Conservation (phyloP, 2,113 vertebrate species). For the Indri indri region DNA sequence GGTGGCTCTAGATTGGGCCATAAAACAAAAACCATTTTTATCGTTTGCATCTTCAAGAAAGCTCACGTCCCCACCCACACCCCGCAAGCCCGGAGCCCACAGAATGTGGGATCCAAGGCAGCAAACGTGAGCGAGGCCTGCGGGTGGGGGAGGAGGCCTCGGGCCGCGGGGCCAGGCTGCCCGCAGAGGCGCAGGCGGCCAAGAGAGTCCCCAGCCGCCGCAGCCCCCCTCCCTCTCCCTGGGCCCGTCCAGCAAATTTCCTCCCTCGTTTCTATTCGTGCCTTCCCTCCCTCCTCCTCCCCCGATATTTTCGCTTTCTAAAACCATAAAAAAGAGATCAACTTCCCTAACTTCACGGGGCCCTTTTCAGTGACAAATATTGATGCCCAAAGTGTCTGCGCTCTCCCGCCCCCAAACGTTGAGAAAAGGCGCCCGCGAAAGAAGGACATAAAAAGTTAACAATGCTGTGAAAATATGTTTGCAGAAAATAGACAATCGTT, state of each 20-base stretch:
- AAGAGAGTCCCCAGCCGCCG: conserved; percentile 41
- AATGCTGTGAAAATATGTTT: conserved; percentile 99
- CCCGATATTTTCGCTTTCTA: conserved; percentile 75
- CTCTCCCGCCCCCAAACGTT: conserved; percentile 76
- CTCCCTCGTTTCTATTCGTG: conserved; percentile 45
- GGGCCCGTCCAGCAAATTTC: conserved; percentile 42
- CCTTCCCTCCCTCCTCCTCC: conserved; percentile 65
- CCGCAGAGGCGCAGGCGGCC: conserved; percentile 31
- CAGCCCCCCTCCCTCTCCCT: conserved; percentile 44
- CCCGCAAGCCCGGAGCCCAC: background rate
- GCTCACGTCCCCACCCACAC: background rate
- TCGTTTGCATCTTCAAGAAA: background rate
- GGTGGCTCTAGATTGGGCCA: background rate
- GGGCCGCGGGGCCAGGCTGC: background rate
- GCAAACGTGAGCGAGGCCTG: background rate
- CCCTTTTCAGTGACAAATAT: conserved; percentile 80
- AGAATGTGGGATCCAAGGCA: background rate
- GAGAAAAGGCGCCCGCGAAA: conserved; percentile 76
- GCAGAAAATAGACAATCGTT: conserved; percentile 99
- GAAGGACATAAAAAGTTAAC: conserved; percentile 88
- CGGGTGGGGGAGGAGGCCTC: background rate
- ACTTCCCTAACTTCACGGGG: conserved; percentile 73
- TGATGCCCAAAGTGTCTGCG: conserved; percentile 80
- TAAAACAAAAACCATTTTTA: conserved; percentile 29
- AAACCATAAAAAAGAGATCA: conserved; percentile 81